Conservation (phyloP, 2,888 invertebrate genomes). For the Steromphala cineraria region DNA sequence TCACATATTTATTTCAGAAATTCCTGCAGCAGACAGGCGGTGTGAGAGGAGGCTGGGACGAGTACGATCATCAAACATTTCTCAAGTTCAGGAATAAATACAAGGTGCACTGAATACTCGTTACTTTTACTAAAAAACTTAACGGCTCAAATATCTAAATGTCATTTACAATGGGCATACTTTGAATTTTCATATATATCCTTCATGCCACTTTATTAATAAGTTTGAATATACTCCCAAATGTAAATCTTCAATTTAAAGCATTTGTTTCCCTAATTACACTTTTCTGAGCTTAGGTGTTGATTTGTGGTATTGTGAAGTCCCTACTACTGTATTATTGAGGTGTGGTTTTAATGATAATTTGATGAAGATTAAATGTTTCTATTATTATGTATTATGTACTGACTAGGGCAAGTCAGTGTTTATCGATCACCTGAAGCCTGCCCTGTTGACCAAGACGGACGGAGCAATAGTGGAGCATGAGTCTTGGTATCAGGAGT, state of each 20-base stretch:
- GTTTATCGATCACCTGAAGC: conserved; percentile 68
- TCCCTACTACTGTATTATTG: too few species aligned
- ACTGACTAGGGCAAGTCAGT: conserved; percentile 61
- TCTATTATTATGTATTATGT: neutral
- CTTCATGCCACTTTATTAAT: too few species aligned
- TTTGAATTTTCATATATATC: too few species aligned
- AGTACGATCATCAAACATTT: conserved; percentile 74
- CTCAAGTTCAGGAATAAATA: conserved; percentile 70
- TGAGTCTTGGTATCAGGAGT: conserved; percentile 73
- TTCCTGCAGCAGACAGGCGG: conserved; percentile 74
- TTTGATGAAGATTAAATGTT: too few species aligned
- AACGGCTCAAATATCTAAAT: too few species aligned
- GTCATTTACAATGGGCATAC: too few species aligned
- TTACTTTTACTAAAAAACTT: neutral
- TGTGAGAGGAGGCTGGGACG: conserved; percentile 74
- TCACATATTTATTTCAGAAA: conserved; percentile 56
- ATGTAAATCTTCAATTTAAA: too few species aligned
- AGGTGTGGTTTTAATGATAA: too few species aligned
- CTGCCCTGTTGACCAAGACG: conserved; percentile 68
- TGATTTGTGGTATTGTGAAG: too few species aligned
- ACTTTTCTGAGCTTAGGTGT: too few species aligned
- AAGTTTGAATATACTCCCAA: too few species aligned
- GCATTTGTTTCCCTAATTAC: too few species aligned
- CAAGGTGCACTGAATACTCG: conserved; percentile 66
- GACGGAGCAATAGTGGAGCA: conserved; percentile 70